Conservation (phyloP, 2,797 vertebrate species). For the Tiaroga cobitis region DNA sequence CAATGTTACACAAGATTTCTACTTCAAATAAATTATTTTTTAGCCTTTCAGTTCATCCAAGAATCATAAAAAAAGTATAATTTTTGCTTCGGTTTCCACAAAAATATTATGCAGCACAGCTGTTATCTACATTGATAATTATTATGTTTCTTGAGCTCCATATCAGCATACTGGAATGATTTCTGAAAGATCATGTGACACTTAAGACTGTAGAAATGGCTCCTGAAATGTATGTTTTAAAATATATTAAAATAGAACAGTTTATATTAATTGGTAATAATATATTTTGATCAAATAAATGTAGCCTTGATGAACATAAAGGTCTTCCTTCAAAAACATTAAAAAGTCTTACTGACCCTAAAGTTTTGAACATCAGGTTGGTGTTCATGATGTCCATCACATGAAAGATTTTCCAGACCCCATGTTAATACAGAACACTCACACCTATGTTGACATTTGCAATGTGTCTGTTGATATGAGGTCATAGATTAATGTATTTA, state of each 20-base stretch:
- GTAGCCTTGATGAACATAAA: neutral
- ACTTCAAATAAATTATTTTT: no score
- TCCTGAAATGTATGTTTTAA: neutral
- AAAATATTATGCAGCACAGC: no score
- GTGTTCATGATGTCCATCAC: neutral
- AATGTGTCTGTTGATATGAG: neutral
- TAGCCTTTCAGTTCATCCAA: no score
- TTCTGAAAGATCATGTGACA: neutral
- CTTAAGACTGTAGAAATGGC: neutral
- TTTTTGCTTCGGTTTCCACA: no score
- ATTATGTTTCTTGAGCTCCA: no score
- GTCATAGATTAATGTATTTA: slow-evolving; percentile 15
- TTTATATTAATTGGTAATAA: neutral
- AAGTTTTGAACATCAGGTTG: no score
- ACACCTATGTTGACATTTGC: slow-evolving; percentile 26
- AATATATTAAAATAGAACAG: neutral
- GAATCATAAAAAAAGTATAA: no score
- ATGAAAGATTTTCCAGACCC: neutral
- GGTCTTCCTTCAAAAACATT: neutral
- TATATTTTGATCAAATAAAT: neutral
- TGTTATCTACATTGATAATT: no score
- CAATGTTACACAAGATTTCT: neutral
- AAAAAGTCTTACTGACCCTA: neutral
- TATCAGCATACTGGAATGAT: no score
- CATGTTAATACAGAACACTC: neutral